phyloP scores from a whole-genome alignment of 2,797 vertebrate genomes.

The Perodicticus potto region DNA sequence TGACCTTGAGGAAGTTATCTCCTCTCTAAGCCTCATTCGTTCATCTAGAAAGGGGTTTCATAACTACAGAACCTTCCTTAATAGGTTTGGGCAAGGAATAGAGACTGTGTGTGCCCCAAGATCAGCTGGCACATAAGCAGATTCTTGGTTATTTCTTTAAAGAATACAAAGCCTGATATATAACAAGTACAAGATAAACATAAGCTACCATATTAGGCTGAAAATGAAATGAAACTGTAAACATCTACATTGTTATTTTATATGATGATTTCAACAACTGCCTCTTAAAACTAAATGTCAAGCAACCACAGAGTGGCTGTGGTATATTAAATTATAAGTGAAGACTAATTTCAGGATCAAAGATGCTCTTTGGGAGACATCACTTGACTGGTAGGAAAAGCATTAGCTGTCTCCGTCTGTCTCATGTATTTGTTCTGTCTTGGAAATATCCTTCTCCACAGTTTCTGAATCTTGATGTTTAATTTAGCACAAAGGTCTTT shows the following conservation, averaged over 20 bases:
- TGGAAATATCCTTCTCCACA: slow-evolving; percentile 86
- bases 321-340: slow-evolving; percentile 88
- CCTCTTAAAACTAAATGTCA: neutral
- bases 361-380: slow-evolving; percentile 87
- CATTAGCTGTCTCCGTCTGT: slow-evolving; percentile 79
- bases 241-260: slow-evolving; percentile 20
- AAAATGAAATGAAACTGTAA: neutral
- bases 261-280: neutral
- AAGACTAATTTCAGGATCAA: slow-evolving; percentile 89
- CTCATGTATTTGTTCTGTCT: slow-evolving; percentile 84
- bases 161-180: neutral
- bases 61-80: neutral
- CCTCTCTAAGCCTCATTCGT: neutral
- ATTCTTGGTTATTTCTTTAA: neutral
- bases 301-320: slow-evolving; percentile 53
- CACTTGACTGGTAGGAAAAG: slow-evolving; percentile 82
- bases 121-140: neutral
- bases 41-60: neutral
- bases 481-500: slow-evolving; percentile 89
- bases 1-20: neutral
- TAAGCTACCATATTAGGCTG: neutral
- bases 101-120: rapidly evolving
- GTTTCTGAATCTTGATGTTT: slow-evolving; percentile 90
- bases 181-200: neutral
- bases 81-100: neutral